These are phyloP conservation scores for Pantelozetes paolii DNA, from an alignment of 2,888 invertebrate genomes.

Conservation along the genomic window DNA sequence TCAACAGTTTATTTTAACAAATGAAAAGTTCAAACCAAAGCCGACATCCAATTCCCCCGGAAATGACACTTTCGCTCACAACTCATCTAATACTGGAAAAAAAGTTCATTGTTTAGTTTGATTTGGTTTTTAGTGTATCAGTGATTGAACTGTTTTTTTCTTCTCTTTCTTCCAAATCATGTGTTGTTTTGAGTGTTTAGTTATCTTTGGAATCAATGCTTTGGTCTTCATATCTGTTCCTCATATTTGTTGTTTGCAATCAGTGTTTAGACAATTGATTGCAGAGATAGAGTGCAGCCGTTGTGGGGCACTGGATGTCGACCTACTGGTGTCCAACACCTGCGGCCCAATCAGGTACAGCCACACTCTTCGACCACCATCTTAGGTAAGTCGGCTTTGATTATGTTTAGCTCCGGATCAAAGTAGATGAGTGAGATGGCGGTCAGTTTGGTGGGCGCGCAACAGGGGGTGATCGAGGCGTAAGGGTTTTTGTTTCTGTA, in stretches of 20 bases:
- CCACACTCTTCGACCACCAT: conserved; percentile 96
- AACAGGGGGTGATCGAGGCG: conserved; percentile 71
- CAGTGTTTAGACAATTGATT: not conserved
- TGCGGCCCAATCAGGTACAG: conserved; percentile 65
- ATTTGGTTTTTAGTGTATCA: not conserved
- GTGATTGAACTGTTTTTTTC: no score
- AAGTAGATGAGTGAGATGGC: conserved; percentile 89
- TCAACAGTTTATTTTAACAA: no score
- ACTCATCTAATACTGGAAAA: conserved; percentile 6
- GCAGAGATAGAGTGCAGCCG: not conserved
- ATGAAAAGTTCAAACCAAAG: not conserved
- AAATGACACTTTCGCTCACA: conserved; percentile 11
- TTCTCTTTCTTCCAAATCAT: no score
- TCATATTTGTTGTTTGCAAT: no score
- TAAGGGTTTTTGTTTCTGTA: conserved; percentile 61
- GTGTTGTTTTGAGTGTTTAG: no score
- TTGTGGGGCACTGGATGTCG: not conserved
- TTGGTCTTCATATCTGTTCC: no score
- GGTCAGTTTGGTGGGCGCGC: conserved; percentile 85
- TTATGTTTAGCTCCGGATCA: conserved; percentile 80
- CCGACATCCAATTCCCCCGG: not conserved
- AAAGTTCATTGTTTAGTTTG: not conserved
- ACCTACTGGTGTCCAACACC: no score
- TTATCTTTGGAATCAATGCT: conserved; percentile 19
- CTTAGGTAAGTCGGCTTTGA: conserved; percentile 87